Percentiles rank a stretch among this genome's conserved stretches.
Evolutionary conservation across 2,113 vertebrate genomes (phyloP).

Genomic region (Glareola pratincola): DNA sequence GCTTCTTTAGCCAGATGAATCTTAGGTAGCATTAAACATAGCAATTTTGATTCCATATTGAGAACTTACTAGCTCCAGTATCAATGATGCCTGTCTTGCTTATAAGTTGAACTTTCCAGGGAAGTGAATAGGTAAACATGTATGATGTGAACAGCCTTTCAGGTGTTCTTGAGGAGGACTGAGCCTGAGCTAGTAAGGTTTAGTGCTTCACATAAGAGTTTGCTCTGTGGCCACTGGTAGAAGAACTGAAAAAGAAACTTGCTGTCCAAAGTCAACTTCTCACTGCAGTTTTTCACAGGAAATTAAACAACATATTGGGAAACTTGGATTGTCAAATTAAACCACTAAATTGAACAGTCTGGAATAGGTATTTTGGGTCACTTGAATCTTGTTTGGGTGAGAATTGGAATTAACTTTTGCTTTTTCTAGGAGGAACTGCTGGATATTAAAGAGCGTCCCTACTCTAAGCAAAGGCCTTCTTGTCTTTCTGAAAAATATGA

Average conservation of each 20-base stretch:
- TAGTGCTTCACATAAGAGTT: background rate
- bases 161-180: background rate
- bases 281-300: background rate
- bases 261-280: background rate
- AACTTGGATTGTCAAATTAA: background rate
- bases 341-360: background rate
- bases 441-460: slow-evolving; percentile 91
- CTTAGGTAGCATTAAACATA: background rate
- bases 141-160: background rate
- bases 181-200: background rate
- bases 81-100: background rate
- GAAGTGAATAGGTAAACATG: background rate
- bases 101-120: background rate
- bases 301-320: background rate
- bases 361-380: background rate
- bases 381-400: background rate
- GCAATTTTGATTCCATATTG: background rate
- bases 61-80: background rate
- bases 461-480: slow-evolving; percentile 92
- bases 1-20: background rate
- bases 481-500: slow-evolving; percentile 96
- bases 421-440: slow-evolving; percentile 88
- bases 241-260: background rate
- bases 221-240: background rate
- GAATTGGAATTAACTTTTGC: background rate